A percentile compares a stretch with the other conserved stretches of the same genome.
Evolutionary conservation across 2,888 invertebrate genomes (phyloP).

Genomic region (Lymantria monacha): DNA sequence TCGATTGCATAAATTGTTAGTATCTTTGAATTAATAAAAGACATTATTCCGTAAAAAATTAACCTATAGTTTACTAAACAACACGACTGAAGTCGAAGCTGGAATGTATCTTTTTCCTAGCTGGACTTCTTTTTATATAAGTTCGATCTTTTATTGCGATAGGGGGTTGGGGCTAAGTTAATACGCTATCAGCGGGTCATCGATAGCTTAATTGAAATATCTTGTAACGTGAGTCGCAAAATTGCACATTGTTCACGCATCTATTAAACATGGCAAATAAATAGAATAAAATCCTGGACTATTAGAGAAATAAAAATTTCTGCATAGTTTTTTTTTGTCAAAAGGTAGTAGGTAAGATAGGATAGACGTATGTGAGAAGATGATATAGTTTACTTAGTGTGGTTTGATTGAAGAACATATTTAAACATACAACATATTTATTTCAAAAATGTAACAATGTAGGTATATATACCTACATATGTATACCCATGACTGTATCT

Average conservation of each 20-base stretch:
- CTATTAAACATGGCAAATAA: not conserved
- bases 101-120: constrained; percentile 13
- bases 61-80: constrained; percentile 4
- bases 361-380: no score
- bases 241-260: not conserved
- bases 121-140: constrained; percentile 24
- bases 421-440: no score
- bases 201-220: constrained; percentile 46
- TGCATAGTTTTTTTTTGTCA: no score
- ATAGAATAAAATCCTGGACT: no score
- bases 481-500: no score
- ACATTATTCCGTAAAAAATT: constrained; percentile 18
- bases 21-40: constrained; percentile 21
- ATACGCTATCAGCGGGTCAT: constrained; percentile 45
- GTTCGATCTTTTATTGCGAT: not conserved
- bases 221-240: constrained; percentile 28
- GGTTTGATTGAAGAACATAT: no score
- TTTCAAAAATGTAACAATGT: no score
- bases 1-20: constrained; percentile 24
- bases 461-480: no score
- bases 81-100: constrained; percentile 7
- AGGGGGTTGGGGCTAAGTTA: constrained; percentile 22
- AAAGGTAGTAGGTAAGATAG: no score
- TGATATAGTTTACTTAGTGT: no score
- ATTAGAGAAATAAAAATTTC: no score